Evolutionary conservation across 2,888 invertebrate genomes (phyloP).

Genomic region (Mythimna lalbum): DNA sequence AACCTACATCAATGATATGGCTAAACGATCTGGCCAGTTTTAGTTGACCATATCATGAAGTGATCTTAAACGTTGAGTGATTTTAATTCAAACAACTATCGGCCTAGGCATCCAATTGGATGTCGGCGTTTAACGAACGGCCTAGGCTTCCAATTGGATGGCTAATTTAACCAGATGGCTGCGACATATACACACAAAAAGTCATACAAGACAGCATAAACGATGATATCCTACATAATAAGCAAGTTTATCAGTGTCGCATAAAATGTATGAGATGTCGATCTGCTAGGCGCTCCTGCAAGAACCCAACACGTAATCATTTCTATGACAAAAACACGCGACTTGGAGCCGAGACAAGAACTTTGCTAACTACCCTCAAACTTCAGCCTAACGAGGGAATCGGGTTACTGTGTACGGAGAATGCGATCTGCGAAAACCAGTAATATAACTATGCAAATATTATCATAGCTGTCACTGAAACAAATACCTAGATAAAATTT

Average conservation of each 20-base stretch:
- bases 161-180: no score
- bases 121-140: no score
- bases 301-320: constrained; percentile 54
- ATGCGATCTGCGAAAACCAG: constrained; percentile 32
- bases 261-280: constrained; percentile 14
- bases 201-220: no score
- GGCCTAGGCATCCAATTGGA: no score
- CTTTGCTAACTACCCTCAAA: constrained; percentile 51
- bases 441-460: constrained; percentile 1
- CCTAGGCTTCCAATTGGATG: no score
- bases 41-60: no score
- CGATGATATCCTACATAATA: neutral
- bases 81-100: no score
- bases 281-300: constrained; percentile 15
- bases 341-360: constrained; percentile 46
- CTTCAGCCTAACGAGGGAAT: constrained; percentile 51
- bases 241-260: constrained; percentile 1
- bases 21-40: no score
- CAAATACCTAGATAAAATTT: no score
- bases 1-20: no score
- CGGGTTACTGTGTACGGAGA: constrained; percentile 31
- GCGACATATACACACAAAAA: no score
- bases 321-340: constrained; percentile 51
- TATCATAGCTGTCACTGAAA: neutral
- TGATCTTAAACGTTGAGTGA: no score